Evolutionary conservation across 2,113 vertebrate genomes (phyloP).

Genomic region (Numenius arquata): DNA sequence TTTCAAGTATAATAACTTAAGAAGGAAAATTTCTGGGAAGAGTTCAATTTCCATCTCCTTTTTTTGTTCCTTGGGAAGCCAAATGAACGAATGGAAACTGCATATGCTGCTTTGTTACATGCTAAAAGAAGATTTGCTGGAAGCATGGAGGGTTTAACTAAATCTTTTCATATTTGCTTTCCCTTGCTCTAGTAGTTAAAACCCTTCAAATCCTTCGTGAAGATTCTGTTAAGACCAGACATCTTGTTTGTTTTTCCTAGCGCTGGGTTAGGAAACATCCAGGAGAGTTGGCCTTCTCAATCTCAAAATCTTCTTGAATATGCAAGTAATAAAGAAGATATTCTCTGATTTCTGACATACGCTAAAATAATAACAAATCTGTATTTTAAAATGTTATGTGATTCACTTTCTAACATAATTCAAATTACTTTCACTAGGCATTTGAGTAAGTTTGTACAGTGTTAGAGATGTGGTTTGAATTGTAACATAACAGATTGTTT

Average conservation of each 20-base stretch:
- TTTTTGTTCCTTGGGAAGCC: not conserved
- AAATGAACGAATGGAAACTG: not conserved
- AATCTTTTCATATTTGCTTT: not conserved
- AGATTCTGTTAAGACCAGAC: not conserved
- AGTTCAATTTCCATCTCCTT: not conserved
- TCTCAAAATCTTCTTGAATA: not conserved
- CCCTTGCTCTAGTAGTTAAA: not conserved
- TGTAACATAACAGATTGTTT: not conserved
- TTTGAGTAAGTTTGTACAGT: not conserved
- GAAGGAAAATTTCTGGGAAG: not conserved
- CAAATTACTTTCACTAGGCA: not conserved
- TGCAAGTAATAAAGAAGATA: not conserved
- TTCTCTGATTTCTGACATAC: not conserved
- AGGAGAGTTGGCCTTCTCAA: not conserved
- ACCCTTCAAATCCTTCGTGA: not conserved
- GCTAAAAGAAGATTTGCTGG: not conserved
- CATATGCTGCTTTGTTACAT: not conserved
- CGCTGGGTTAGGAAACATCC: not conserved
- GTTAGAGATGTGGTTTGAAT: not conserved
- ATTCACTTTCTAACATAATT: not conserved
- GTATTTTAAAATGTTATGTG: not conserved
- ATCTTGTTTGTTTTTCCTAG: not conserved
- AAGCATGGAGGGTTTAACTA: not conserved
- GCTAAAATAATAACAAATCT: not conserved
- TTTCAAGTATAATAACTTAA: not conserved